Conservation (phyloP, 2,113 vertebrate genomes). For the Corythornis cristatus region DNA sequence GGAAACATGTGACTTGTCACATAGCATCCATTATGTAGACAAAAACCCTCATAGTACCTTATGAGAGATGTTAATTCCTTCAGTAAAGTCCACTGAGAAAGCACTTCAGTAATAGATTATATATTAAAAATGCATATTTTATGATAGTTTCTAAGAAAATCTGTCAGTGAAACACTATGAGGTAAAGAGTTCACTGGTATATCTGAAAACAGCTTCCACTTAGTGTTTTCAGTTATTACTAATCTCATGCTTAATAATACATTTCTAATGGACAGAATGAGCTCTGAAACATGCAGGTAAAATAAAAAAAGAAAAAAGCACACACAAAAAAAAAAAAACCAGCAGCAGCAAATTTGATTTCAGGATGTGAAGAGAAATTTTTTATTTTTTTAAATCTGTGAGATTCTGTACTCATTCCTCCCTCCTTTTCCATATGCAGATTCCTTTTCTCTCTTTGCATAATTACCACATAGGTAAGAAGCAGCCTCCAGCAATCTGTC, state of each 20-base stretch:
- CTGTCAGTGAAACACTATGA: neutral
- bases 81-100: neutral
- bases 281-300: slow-evolving; percentile 2
- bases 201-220: slow-evolving; percentile 24
- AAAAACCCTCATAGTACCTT: neutral
- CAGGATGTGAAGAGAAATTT: slow-evolving; percentile 26
- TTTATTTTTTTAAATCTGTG: neutral
- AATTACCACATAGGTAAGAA: neutral
- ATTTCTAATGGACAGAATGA: slow-evolving; percentile 47
- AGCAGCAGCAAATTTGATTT: slow-evolving; percentile 10
- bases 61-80: neutral
- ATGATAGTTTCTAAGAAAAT: neutral
- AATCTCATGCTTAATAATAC: slow-evolving; percentile 27
- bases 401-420: neutral
- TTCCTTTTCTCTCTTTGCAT: neutral
- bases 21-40: neutral
- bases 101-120: neutral
- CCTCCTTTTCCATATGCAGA: neutral
- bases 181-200: neutral
- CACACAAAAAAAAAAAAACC: no score
- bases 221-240: slow-evolving; percentile 43
- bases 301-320: no score
- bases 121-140: neutral
- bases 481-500: neutral
- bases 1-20: neutral